phyloP scores from a whole-genome alignment of 2,888 invertebrate species.

The Odontocolon sp. region DNA sequence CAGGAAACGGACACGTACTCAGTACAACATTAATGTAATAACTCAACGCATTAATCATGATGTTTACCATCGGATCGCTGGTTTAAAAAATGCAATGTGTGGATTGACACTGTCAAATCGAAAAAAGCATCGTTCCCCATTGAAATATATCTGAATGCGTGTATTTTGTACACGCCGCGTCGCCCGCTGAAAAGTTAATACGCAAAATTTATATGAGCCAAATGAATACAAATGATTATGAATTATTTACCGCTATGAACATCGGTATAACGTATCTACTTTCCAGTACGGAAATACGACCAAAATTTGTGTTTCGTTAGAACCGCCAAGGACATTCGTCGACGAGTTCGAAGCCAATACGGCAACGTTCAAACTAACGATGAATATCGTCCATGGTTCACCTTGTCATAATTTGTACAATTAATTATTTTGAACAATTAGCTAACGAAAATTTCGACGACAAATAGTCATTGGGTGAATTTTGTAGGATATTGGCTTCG shows the following conservation, averaged over 20 bases:
- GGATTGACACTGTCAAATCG: too few relatives aligned
- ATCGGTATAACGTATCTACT: background rate
- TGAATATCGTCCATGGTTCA: background rate
- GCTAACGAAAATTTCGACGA: background rate
- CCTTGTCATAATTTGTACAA: background rate
- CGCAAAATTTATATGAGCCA: too few relatives aligned
- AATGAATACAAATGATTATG: too few relatives aligned
- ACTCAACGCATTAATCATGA: too few relatives aligned
- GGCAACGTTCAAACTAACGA: background rate
- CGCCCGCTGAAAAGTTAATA: too few relatives aligned
- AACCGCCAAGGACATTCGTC: background rate
- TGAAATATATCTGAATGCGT: too few relatives aligned
- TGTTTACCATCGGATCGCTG: too few relatives aligned
- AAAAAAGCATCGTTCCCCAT: too few relatives aligned
- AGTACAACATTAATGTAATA: too few relatives aligned
- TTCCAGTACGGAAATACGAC: background rate
- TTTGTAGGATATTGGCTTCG: constrained; percentile 31
- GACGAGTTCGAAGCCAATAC: background rate
- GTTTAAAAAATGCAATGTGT: too few relatives aligned
- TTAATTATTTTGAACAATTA: background rate
- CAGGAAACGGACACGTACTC: too few relatives aligned
- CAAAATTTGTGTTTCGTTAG: background rate
- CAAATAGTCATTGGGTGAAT: constrained; percentile 4
- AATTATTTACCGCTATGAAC: constrained; percentile 15
- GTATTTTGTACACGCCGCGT: too few relatives aligned